Conservation (phyloP, 35 echinoderm and acorn worm species). For the Hemicentrotus pulcherrimus region DNA sequence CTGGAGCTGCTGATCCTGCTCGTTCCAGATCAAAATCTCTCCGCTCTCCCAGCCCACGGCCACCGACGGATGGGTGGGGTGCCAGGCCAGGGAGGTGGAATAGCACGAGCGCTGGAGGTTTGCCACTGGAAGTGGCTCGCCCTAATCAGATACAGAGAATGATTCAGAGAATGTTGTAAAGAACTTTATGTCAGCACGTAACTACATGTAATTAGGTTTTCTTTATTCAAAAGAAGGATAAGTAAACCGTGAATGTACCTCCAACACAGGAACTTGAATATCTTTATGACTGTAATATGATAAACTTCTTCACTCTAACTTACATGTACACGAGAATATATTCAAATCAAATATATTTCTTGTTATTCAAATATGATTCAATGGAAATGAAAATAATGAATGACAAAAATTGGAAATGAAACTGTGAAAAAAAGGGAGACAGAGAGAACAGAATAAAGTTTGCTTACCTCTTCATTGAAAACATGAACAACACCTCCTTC, state of each 20-base stretch:
- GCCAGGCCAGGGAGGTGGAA: constrained; percentile 81
- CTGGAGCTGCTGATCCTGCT: constrained; percentile 81
- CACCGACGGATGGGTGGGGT: constrained; percentile 75
- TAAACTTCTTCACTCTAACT: no score
- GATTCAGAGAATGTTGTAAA: not conserved
- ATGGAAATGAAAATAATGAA: not conserved
- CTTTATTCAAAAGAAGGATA: not conserved
- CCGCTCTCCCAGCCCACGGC: constrained; percentile 91
- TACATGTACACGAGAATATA: no score
- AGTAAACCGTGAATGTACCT: not conserved
- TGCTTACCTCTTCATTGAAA: constrained; percentile 93
- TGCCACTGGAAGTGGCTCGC: constrained; percentile 72
- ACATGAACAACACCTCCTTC: constrained; percentile 73
- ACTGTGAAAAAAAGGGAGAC: not conserved
- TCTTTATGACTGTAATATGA: no score
- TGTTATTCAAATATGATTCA: not conserved
- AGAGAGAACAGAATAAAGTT: not conserved
- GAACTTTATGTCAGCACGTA: no score
- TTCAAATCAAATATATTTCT: no score
- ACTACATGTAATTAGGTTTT: not conserved
- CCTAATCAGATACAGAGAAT: constrained; percentile 58
- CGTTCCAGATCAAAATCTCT: constrained; percentile 88
- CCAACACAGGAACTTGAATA: no score
- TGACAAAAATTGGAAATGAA: not conserved
- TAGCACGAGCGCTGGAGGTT: constrained; percentile 77